phyloP scores from a whole-genome alignment of 2,113 vertebrate genomes.

The Hippoglossus stenolepis region DNA sequence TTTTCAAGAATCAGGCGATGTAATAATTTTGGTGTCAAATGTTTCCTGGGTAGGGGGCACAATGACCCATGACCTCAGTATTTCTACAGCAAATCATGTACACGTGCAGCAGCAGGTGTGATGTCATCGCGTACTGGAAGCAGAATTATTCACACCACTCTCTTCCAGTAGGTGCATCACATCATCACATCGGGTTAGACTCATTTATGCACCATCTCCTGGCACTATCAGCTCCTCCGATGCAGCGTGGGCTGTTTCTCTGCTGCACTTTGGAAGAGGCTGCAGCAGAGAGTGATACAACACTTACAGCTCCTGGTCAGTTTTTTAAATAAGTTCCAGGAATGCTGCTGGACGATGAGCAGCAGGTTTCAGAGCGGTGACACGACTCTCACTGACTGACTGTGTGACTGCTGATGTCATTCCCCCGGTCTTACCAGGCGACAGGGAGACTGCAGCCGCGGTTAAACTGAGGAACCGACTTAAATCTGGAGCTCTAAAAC shows the following conservation, averaged over 20 bases:
- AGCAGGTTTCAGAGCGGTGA: constrained; percentile 43
- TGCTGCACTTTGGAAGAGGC: not conserved
- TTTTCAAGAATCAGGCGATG: too few species aligned
- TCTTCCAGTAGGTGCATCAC: constrained; percentile 57
- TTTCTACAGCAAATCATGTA: not conserved
- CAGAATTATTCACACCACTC: constrained; percentile 41
- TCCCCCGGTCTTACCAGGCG: constrained; percentile 56
- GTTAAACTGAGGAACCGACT: constrained; percentile 71
- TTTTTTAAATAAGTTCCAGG: constrained; percentile 59
- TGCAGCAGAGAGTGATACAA: not conserved
- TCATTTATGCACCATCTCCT: constrained; percentile 31
- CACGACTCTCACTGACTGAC: constrained; percentile 36
- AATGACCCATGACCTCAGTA: not conserved
- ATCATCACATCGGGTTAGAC: constrained; percentile 51
- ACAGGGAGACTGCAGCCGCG: constrained; percentile 65
- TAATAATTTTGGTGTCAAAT: not conserved
- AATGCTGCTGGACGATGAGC: constrained; percentile 34
- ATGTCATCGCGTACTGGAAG: constrained; percentile 47
- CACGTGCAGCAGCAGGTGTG: constrained; percentile 21
- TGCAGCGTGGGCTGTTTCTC: constrained; percentile 17
- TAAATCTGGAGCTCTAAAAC: constrained; percentile 72
- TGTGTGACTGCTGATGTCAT: constrained; percentile 69
- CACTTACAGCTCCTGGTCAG: constrained; percentile 11
- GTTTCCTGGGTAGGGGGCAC: too few species aligned
- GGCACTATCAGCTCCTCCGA: constrained; percentile 19